These are phyloP conservation scores for Seira musarum DNA, from an alignment of 2,888 invertebrate genomes.

Conservation along the genomic window DNA sequence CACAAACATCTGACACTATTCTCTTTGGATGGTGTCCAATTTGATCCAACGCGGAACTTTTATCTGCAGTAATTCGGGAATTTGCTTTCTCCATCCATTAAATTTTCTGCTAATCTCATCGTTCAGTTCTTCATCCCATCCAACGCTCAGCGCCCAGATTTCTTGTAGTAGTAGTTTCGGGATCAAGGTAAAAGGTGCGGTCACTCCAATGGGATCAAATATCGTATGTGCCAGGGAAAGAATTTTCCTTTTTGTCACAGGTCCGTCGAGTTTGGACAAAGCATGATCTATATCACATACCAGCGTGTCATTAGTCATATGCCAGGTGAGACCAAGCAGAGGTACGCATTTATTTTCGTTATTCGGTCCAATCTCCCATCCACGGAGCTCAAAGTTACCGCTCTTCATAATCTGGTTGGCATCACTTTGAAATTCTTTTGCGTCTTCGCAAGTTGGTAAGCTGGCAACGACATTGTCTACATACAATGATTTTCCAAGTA, in stretches of 20 bases:
- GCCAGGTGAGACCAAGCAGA: slow-evolving; percentile 16
- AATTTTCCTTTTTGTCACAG: slow-evolving; percentile 30
- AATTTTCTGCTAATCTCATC: slow-evolving; percentile 34
- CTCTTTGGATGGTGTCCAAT: slow-evolving; percentile 54
- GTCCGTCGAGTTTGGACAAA: neutral
- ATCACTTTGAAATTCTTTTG: slow-evolving; percentile 58
- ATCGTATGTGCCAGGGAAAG: slow-evolving; percentile 26
- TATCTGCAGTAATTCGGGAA: slow-evolving; percentile 60
- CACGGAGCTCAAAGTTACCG: slow-evolving; percentile 41
- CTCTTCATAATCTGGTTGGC: neutral
- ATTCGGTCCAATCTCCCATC: slow-evolving; percentile 32
- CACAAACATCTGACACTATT: slow-evolving; percentile 39
- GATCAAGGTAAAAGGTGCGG: slow-evolving; percentile 19
- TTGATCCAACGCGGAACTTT: slow-evolving; percentile 65
- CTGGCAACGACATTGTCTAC: slow-evolving; percentile 61
- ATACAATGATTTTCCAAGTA: slow-evolving; percentile 50
- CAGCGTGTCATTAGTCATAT: slow-evolving; percentile 9
- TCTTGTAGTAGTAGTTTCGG: slow-evolving; percentile 53
- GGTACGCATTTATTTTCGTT: neutral
- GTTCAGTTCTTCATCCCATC: slow-evolving; percentile 48
- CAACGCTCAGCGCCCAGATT: slow-evolving; percentile 32
- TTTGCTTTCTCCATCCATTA: slow-evolving; percentile 58
- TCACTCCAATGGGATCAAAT: slow-evolving; percentile 42
- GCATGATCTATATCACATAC: neutral
- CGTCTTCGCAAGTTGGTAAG: slow-evolving; percentile 52